phyloP scores from a whole-genome alignment of 92 coral and sea anemone genomes.

The Micromussa lordhowensis region DNA sequence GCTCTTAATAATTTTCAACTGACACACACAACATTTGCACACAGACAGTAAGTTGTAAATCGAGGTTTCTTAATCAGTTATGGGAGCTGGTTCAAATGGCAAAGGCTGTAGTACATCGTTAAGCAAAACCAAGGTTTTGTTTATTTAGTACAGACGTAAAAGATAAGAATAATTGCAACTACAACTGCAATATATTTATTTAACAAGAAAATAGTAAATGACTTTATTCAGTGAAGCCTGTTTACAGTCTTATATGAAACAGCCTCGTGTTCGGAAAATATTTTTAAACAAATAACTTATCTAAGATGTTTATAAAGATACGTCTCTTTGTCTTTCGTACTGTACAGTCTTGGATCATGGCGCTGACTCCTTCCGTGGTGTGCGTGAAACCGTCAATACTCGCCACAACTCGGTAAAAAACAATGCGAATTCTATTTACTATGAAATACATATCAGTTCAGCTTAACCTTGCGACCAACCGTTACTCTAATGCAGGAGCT shows the following conservation, averaged over 20 bases:
- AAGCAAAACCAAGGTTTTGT: neutral
- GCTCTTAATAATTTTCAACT: neutral
- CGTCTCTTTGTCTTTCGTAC: neutral
- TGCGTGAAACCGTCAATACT: neutral
- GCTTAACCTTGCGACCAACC: too few relatives aligned
- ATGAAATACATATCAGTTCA: too few relatives aligned
- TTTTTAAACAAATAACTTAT: too few relatives aligned
- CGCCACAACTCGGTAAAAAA: neutral
- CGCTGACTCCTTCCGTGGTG: neutral
- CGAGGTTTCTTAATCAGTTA: neutral
- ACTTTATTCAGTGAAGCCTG: too few relatives aligned
- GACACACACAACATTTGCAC: neutral
- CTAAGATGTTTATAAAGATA: neutral
- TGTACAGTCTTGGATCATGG: neutral
- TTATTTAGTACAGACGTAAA: neutral
- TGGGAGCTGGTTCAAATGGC: neutral
- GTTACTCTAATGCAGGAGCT: too few relatives aligned
- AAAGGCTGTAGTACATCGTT: neutral
- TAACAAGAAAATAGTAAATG: neutral
- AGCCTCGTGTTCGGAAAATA: too few relatives aligned
- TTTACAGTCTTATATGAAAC: too few relatives aligned
- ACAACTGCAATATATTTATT: neutral
- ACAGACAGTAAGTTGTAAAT: neutral
- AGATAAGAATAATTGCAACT: neutral
- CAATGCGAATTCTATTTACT: too few relatives aligned